Percentiles rank a stretch among this genome's conserved stretches.
Evolutionary conservation across 2,113 vertebrate genomes (phyloP).

Genomic region (Osmerus mordax): DNA sequence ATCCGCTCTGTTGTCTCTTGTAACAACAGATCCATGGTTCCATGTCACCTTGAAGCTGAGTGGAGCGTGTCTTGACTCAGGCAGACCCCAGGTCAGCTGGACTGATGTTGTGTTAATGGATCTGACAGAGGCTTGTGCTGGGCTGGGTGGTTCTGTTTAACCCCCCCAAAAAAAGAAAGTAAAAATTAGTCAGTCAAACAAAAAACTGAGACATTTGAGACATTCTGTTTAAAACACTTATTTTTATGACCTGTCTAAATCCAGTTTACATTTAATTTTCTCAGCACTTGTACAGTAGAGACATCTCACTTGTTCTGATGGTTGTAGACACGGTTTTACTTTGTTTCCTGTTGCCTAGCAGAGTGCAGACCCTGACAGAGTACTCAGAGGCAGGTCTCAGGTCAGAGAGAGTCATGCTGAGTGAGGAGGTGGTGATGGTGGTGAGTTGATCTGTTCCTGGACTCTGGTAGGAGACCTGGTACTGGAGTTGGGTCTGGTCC

Average conservation of each 20-base stretch:
- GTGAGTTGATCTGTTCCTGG: neutral
- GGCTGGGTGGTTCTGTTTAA: slow-evolving; percentile 5
- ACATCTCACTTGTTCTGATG: too few relatives aligned
- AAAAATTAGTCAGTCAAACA: too few relatives aligned
- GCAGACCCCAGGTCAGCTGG: neutral
- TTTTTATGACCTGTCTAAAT: too few relatives aligned
- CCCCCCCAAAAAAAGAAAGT: too few relatives aligned
- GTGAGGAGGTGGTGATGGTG: neutral
- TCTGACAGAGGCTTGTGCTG: neutral
- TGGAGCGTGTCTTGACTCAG: too few relatives aligned
- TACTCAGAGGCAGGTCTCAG: slow-evolving; percentile 25
- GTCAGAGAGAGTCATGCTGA: neutral
- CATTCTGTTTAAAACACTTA: too few relatives aligned
- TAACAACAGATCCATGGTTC: neutral
- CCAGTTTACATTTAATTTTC: too few relatives aligned
- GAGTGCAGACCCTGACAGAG: slow-evolving; percentile 10
- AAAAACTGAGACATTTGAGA: too few relatives aligned
- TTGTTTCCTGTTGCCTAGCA: too few relatives aligned
- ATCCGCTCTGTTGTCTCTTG: neutral
- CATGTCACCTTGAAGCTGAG: slow-evolving; percentile 5
- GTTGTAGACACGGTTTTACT: too few relatives aligned
- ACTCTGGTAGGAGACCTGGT: slow-evolving; percentile 11
- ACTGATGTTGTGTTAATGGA: neutral
- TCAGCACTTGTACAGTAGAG: too few relatives aligned
- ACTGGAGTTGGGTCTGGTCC: neutral